Percentiles rank a stretch among this genome's conserved stretches.
Conservation (phyloP, 2,113 vertebrate genomes). For the Calonectris borealis region DNA sequence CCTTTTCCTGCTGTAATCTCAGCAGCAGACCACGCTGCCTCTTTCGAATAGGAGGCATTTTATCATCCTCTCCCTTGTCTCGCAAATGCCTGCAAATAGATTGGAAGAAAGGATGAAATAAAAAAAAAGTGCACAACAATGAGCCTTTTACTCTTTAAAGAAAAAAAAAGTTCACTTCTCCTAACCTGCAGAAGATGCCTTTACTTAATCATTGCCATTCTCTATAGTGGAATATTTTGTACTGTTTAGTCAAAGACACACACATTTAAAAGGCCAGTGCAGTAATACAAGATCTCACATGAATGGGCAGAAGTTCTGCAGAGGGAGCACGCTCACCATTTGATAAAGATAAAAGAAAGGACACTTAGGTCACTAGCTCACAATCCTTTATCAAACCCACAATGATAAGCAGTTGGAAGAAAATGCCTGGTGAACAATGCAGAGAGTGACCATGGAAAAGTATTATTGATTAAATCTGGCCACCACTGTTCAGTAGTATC, state of each 20-base stretch:
- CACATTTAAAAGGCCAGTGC: not conserved
- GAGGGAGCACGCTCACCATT: not conserved
- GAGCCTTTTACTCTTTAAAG: not conserved
- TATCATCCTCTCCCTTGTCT: conserved; percentile 98
- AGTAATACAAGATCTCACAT: not conserved
- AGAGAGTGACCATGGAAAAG: not conserved
- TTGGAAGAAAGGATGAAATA: not conserved
- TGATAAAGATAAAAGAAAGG: not conserved
- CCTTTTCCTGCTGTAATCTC: conserved; percentile 95
- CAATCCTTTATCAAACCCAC: not conserved
- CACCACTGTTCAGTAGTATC: not conserved
- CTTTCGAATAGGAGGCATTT: conserved; percentile 96
- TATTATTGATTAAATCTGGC: not conserved
- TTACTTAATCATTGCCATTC: not conserved
- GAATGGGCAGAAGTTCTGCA: not conserved
- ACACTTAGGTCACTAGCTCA: not conserved
- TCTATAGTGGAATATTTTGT: not conserved
- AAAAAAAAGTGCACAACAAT: not conserved
- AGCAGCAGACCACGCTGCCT: conserved; percentile 91
- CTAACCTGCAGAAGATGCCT: not conserved
- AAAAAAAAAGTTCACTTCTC: not conserved
- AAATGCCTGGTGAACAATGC: not conserved
- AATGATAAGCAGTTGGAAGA: not conserved
- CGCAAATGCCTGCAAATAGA: conserved; percentile 79
- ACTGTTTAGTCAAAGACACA: not conserved